phyloP scores from a whole-genome alignment of 2,888 invertebrate species.

The Eupithecia subumbrata region DNA sequence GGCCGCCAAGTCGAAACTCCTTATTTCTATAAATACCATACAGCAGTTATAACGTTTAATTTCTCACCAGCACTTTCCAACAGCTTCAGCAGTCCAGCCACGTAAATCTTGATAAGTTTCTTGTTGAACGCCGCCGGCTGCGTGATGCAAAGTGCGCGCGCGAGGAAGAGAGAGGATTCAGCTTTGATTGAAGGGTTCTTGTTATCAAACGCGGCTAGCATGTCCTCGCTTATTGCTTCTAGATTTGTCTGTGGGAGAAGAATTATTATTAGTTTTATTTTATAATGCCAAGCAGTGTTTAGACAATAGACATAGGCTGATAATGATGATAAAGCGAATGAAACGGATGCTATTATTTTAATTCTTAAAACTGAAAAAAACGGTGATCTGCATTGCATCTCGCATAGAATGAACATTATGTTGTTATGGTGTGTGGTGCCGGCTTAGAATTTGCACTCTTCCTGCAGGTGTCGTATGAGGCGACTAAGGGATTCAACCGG shows the following conservation, averaged over 20 bases:
- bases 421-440: no score
- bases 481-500: no score
- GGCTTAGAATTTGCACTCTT: no score
- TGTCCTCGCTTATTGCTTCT: conserved; percentile 93
- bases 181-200: conserved; percentile 96
- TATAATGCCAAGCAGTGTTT: not conserved
- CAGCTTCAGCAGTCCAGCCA: conserved; percentile 90
- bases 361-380: no score
- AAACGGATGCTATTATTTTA: no score
- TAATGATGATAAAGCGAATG: not conserved
- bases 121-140: conserved; percentile 93
- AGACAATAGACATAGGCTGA: not conserved
- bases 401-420: no score
- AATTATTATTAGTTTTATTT: not conserved
- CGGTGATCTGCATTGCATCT: no score
- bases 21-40: no score
- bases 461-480: no score
- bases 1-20: no score
- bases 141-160: conserved; percentile 92
- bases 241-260: conserved; percentile 86
- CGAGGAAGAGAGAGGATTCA: conserved; percentile 93
- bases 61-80: conserved; percentile 79
- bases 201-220: conserved; percentile 92
- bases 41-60: no score
- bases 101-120: conserved; percentile 93